Percentiles rank a stretch among this genome's conserved stretches.
Evolutionary conservation across 2,113 vertebrate genomes (phyloP).

Genomic region (Pollachius pollachius): DNA sequence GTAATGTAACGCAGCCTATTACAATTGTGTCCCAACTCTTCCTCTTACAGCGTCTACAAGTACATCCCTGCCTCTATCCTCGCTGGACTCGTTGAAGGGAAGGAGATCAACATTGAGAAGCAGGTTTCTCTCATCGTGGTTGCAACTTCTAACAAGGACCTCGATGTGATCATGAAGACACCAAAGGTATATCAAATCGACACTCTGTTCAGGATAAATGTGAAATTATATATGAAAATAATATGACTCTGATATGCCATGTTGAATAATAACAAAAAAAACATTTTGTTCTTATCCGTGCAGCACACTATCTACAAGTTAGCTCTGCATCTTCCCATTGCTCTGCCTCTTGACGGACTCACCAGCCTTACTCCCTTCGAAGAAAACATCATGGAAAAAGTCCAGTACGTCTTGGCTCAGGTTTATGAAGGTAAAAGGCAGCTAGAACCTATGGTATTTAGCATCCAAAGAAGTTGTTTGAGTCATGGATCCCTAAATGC

Average conservation of each 20-base stretch:
- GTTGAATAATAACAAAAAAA: not conserved
- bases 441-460: not conserved
- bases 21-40: not conserved
- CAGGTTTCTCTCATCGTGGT: conserved; percentile 65
- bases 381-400: conserved; percentile 27
- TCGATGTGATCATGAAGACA: conserved; percentile 68
- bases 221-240: not conserved
- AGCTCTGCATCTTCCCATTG: conserved; percentile 65
- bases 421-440: conserved; percentile 45
- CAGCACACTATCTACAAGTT: conserved; percentile 70
- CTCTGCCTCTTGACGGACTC: conserved; percentile 64
- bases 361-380: conserved; percentile 33
- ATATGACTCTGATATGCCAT: not conserved
- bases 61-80: conserved; percentile 55
- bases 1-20: not conserved
- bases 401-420: conserved; percentile 45
- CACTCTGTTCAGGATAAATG: not conserved
- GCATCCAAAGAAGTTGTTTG: not conserved
- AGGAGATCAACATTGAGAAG: conserved; percentile 53
- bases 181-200: conserved; percentile 60
- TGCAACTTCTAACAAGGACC: conserved; percentile 57
- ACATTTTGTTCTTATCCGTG: conserved; percentile 18
- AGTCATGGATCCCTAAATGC: too few relatives aligned
- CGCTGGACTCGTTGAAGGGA: conserved; percentile 50
- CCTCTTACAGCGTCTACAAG: conserved; percentile 57